Percentiles rank a stretch among this genome's conserved stretches.
These are phyloP conservation scores for Theonella swinhoei DNA, from an alignment of 37 sponge, comb jelly and placozoan genomes.

Conservation along the genomic window DNA sequence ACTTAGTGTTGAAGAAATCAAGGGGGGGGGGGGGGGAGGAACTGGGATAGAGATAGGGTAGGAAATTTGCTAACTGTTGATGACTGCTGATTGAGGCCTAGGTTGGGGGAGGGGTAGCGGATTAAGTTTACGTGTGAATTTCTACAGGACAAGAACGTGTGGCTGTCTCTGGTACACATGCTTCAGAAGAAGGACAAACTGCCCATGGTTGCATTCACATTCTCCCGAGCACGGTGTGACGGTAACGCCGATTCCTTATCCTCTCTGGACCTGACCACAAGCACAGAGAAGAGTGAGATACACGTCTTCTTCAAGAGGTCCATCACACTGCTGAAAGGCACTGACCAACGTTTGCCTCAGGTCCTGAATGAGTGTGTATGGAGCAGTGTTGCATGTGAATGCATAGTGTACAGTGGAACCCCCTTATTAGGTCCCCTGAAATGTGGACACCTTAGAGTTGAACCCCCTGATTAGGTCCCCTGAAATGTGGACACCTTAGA, in stretches of 20 bases:
- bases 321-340: conserved; percentile 73
- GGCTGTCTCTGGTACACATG: conserved; percentile 73
- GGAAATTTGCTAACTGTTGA: too few species aligned
- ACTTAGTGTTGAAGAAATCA: neutral
- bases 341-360: conserved; percentile 90
- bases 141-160: conserved; percentile 88
- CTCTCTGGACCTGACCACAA: conserved; percentile 79
- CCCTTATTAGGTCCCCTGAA: too few species aligned
- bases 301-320: conserved; percentile 88
- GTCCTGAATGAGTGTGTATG: too few species aligned
- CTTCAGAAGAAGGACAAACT: conserved; percentile 86
- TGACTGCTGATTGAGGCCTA: neutral
- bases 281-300: conserved; percentile 84
- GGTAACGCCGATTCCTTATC: conserved; percentile 78
- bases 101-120: neutral
- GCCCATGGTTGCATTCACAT: conserved; percentile 95
- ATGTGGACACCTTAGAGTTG: too few species aligned
- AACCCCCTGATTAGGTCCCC: too few species aligned
- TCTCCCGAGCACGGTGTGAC: conserved; percentile 88
- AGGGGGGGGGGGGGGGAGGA: conserved; percentile 2
- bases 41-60: too few species aligned
- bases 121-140: neutral
- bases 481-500: too few species aligned
- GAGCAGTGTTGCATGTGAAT: too few species aligned
- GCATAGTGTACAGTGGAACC: too few species aligned